Evolutionary conservation across 2,113 vertebrate genomes (phyloP), one percentile per base, ranked within the genome.

Genomic region (Nycticorax nycticorax): DNA sequence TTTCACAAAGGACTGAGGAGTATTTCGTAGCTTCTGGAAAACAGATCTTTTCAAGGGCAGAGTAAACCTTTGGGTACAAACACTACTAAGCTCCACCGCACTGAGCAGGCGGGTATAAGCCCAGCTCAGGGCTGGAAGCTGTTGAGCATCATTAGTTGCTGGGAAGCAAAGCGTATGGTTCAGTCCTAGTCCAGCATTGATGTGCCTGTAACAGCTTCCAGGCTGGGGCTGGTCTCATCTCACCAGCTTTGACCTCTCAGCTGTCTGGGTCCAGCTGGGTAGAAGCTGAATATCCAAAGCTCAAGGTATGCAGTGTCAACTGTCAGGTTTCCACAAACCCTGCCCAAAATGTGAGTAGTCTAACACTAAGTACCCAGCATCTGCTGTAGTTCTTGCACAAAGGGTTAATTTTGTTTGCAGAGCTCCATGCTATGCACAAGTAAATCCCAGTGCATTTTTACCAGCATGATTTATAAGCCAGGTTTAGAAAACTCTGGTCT

Each of bases 401-500:
- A 67, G 72, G 56, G 91, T 93, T 93, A 67, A 87, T 89, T 89
- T 89, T 71, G 68, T 72, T 84, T 72, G 77, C 62, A 93, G 67
- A 73, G 3, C 28, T 91, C n/a, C 3, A 1, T 64, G 32, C 22
- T 64, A 27, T 20, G 37, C 41, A 73, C 86, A 88, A 76, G 37
- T 12, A 96, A 91, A 72, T 55, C 69, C 73, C 84, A 60, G 47
- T 50, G 60, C 33, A 56, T 48, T 94, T 88, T 92, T 91, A 73
- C 23, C 30, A 86, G 68, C 22, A 30, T 77, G 63, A 95, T 93
- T 94, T 96, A 93, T 67, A 80, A 84, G 28, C 19, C 76, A 69
- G 59, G n/a, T 67, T 79, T 86, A 82, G 89, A 85, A 96, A 93
- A 85, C 57, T 79, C 88, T 79, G 22, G 26, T 90, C 18, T 94